Base-by-base conservation (phyloP, 2,888 invertebrate genomes). In the Drosophila limbata region DNA sequence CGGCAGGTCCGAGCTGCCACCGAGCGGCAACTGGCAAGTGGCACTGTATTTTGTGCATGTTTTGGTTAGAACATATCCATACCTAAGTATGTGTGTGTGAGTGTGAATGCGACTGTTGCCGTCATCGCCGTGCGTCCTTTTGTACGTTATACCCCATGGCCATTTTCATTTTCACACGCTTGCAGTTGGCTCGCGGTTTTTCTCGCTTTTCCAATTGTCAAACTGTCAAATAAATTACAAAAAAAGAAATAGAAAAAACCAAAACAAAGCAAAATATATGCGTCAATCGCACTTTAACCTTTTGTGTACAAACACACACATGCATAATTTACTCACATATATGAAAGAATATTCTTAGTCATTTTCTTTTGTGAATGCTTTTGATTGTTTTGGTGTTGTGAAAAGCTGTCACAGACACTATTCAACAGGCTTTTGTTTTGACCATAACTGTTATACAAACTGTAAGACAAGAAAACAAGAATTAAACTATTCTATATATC, bases 191-290 rank as follows among this genome's bases (percentile, higher is more conserved):
- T 63, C 31, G 70, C 13, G 53, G 21, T 52, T 72, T 75, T 70
- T 71, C 47, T 56, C 50, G 60, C 8, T 50, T 70, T 78, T 59
- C 53, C 83, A 88, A 88, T 83, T 85, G 84, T 83, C 84, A 85
- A 85, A 79, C 84, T 85, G 84, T 86, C 84, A 88, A 85, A 85
- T 88, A 85, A 85, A 85, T 85, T 85, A 88, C 74, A 79, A 51
- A 63, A 67, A 70, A 74, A 78, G 66, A 65, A 66, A 53, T 56
- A 37, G 31, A 31, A 17, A 37, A n/a, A 59, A n/a, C n/a, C 19
- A 21, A 17, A 42, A 31, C n/a, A 52, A 52, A 53, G 72, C 72
- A 82, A 76, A 85, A 83, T 68, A 79, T 62, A 51, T 81, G 75
- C 60, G 50, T 52, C 73, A 79, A 79, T 80, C 67, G 68, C 25